These are phyloP conservation scores for Palythoa heliodiscus DNA, from an alignment of 92 coral and sea anemone species.

Conservation along the genomic window DNA sequence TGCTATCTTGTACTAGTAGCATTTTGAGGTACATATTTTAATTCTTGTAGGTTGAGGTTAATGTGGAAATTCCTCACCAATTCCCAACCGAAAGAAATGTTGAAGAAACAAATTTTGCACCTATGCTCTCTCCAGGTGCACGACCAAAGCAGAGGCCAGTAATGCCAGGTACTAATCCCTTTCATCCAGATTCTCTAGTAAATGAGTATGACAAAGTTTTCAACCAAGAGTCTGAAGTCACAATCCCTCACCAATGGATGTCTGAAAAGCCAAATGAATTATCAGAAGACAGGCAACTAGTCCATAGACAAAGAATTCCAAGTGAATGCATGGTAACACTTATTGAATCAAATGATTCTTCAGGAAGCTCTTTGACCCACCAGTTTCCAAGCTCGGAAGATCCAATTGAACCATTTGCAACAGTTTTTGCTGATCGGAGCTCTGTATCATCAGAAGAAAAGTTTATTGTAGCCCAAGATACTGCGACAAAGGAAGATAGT, in stretches of 20 bases:
- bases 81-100: background rate
- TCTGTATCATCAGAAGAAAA: background rate
- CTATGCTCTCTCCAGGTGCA: conserved; percentile 58
- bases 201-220: conserved; percentile 10
- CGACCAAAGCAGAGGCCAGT: conserved; percentile 52
- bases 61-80: conserved; percentile 3
- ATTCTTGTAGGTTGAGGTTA: background rate
- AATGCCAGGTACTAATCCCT: background rate
- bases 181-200: conserved; percentile 14
- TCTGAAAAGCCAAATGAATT: conserved; percentile 4
- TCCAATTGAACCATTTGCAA: conserved; percentile 23
- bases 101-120: background rate
- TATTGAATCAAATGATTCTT: conserved; percentile 50
- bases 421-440: conserved; percentile 5
- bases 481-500: background rate
- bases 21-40: background rate
- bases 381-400: background rate
- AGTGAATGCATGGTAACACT: conserved; percentile 70
- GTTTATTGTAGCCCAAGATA: conserved; percentile 5
- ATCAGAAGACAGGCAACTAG: background rate
- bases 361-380: background rate
- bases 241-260: background rate
- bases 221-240: conserved; percentile 49
- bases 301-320: conserved; percentile 53
- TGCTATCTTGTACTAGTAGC: too few species aligned